Percentiles rank a stretch among this genome's conserved stretches.
phyloP scores from a whole-genome alignment of 2,888 invertebrate genomes.

The Catocala sponsa region DNA sequence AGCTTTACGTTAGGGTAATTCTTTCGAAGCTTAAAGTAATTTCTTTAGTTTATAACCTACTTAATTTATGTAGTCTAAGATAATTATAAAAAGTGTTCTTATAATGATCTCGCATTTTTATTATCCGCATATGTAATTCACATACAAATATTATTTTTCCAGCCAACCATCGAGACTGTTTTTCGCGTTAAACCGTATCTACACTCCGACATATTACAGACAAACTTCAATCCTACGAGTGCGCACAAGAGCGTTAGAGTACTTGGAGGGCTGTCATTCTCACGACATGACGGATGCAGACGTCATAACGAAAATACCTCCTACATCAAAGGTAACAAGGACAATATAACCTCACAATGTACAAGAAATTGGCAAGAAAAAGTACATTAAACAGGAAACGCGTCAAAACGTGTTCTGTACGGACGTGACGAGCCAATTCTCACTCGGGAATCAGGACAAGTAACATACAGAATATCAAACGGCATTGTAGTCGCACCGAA shows the following conservation, averaged over 20 bases:
- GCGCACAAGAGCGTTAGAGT: slow-evolving; percentile 7
- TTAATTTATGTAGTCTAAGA: no score
- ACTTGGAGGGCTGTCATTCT: slow-evolving; percentile 17
- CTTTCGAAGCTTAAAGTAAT: no score
- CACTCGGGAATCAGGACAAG: slow-evolving; percentile 68
- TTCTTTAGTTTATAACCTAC: no score
- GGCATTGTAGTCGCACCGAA: slow-evolving; percentile 55
- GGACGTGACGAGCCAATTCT: slow-evolving; percentile 73
- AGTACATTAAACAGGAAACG: slow-evolving; percentile 63
- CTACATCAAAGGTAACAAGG: slow-evolving; percentile 22
- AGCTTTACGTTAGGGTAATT: no score
- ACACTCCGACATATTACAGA: slow-evolving; percentile 12
- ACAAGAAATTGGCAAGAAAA: slow-evolving; percentile 53
- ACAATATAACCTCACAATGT: slow-evolving; percentile 36
- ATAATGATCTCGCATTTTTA: no score
- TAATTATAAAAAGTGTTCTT: no score
- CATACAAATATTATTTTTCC: no score
- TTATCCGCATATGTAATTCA: no score
- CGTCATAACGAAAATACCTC: slow-evolving; percentile 12
- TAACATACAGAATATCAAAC: slow-evolving; percentile 77
- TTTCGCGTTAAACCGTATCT: background rate
- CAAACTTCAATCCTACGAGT: slow-evolving; percentile 7
- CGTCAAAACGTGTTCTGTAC: slow-evolving; percentile 57
- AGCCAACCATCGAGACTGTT: background rate
- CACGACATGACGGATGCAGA: slow-evolving; percentile 14